Percentiles rank a stretch among this genome's conserved stretches.
phyloP scores from a whole-genome alignment of 1,140 invertebrate species.

The Ectropis grisescens region DNA sequence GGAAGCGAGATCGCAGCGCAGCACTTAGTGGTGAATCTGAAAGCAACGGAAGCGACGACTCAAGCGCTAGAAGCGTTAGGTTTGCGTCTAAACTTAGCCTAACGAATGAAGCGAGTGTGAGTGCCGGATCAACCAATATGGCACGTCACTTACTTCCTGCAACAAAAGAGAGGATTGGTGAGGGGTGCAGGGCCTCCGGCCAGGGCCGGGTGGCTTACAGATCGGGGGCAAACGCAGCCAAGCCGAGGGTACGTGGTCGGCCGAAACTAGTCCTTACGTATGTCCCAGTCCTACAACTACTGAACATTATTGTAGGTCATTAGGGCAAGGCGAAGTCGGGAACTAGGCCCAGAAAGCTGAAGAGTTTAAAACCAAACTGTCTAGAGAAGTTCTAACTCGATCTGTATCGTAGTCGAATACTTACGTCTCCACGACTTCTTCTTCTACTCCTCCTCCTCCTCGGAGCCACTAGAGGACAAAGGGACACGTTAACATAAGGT shows the following conservation, averaged over 20 bases:
- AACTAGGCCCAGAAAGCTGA: conserved; percentile 46
- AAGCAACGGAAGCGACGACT: conserved; percentile 45
- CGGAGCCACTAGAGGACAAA: conserved; percentile 69
- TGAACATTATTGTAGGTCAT: too few species aligned
- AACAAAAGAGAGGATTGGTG: conserved; percentile 69
- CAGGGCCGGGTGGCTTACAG: conserved; percentile 17
- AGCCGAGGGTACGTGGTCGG: conserved; percentile 26
- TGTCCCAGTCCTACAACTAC: too few species aligned
- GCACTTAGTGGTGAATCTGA: conserved; percentile 34
- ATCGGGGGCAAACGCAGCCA: conserved; percentile 22
- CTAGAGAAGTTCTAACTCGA: conserved; percentile 23
- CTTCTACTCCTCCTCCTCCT: conserved; percentile 78
- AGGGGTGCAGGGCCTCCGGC: conserved; percentile 48
- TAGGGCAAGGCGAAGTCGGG: conserved; percentile 39
- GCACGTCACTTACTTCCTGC: conserved; percentile 73
- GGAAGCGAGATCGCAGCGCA: conserved; percentile 12
- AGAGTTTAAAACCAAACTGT: conserved; percentile 45
- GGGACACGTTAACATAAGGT: too few species aligned
- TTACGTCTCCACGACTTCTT: conserved; percentile 79
- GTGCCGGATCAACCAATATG: conserved; percentile 60
- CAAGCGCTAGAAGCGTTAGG: conserved; percentile 53
- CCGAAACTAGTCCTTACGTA: too few species aligned
- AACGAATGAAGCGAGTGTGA: conserved; percentile 47
- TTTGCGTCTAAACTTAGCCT: conserved; percentile 48
- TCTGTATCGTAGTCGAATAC: conserved; percentile 35